Evolutionary conservation across 2,888 invertebrate species (phyloP).

Genomic region (Ptychoptera contaminata): DNA sequence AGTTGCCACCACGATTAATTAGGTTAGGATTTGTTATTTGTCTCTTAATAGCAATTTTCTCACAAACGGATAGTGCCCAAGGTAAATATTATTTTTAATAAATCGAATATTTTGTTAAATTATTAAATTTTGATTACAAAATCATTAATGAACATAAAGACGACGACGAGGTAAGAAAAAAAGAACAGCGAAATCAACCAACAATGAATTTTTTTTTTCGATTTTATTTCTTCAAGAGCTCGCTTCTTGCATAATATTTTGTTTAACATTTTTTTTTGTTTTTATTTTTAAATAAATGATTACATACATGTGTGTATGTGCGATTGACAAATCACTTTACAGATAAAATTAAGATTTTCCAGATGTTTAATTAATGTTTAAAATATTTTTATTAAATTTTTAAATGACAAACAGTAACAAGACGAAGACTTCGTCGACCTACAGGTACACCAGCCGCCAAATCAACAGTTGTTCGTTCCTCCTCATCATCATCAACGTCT

Average conservation of each 20-base stretch:
- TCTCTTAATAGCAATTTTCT: slow-evolving; percentile 38
- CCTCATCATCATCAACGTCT: slow-evolving; percentile 37
- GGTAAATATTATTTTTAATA: slow-evolving; percentile 32
- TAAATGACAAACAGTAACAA: slow-evolving; percentile 12
- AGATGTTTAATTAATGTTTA: too few species aligned
- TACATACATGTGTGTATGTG: too few species aligned
- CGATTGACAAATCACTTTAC: too few species aligned
- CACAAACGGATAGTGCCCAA: slow-evolving; percentile 39
- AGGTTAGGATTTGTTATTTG: slow-evolving; percentile 37
- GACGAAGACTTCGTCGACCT: slow-evolving; percentile 18
- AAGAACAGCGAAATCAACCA: too few species aligned
- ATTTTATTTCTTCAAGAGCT: too few species aligned
- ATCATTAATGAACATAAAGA: neutral
- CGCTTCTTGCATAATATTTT: too few species aligned
- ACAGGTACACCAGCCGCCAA: slow-evolving; percentile 13
- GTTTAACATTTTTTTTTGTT: too few species aligned
- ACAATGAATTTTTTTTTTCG: too few species aligned
- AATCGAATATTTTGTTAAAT: neutral
- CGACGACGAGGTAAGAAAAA: neutral
- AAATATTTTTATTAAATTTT: slow-evolving; percentile 12
- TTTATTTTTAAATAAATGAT: neutral
- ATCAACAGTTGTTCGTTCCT: slow-evolving; percentile 8
- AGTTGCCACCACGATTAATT: slow-evolving; percentile 44
- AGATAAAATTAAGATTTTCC: too few species aligned
- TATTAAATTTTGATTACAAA: too few species aligned